A percentile compares a stretch with the other conserved stretches of the same genome.
Conservation (phyloP, 2,797 vertebrate genomes). For the Rhinogobio ventralis region DNA sequence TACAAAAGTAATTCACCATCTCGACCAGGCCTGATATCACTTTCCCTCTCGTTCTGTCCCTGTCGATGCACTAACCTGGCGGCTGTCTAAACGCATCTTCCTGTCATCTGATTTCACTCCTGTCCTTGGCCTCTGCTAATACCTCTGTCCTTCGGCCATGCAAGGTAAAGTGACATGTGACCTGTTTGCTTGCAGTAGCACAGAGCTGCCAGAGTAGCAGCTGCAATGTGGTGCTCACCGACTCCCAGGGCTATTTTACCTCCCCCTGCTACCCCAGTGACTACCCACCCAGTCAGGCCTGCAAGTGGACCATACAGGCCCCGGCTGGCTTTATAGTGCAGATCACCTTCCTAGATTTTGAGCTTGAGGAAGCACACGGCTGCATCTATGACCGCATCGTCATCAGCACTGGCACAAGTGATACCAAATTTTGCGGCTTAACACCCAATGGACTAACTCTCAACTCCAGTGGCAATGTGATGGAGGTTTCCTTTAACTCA, state of each 20-base stretch:
- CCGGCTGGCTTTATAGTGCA: constrained; percentile 92
- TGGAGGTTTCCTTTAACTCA: constrained; percentile 89
- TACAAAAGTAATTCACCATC: neutral
- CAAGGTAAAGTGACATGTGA: constrained; percentile 34
- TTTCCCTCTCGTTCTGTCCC: constrained; percentile 56
- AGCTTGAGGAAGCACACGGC: constrained; percentile 91
- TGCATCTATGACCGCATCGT: constrained; percentile 92
- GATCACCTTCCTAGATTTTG: constrained; percentile 92
- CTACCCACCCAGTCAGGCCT: constrained; percentile 87
- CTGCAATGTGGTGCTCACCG: constrained; percentile 83
- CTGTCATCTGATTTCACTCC: constrained; percentile 35
- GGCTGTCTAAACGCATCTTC: constrained; percentile 30
- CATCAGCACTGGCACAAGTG: constrained; percentile 82
- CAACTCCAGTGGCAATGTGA: constrained; percentile 91
- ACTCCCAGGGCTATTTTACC: constrained; percentile 83
- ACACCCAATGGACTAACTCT: constrained; percentile 92
- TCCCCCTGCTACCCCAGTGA: constrained; percentile 92
- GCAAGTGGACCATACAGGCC: constrained; percentile 89
- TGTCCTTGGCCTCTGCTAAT: constrained; percentile 20
- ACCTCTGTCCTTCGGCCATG: constrained; percentile 31
- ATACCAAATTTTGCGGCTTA: constrained; percentile 87
- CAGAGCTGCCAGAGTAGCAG: constrained; percentile 76
- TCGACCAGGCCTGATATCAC: constrained; percentile 15
- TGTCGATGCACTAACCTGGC: constrained; percentile 45
- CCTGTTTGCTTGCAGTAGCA: constrained; percentile 75